Evolutionary conservation across 2,888 invertebrate species (phyloP).

Genomic region (Tachystola acroxantha): DNA sequence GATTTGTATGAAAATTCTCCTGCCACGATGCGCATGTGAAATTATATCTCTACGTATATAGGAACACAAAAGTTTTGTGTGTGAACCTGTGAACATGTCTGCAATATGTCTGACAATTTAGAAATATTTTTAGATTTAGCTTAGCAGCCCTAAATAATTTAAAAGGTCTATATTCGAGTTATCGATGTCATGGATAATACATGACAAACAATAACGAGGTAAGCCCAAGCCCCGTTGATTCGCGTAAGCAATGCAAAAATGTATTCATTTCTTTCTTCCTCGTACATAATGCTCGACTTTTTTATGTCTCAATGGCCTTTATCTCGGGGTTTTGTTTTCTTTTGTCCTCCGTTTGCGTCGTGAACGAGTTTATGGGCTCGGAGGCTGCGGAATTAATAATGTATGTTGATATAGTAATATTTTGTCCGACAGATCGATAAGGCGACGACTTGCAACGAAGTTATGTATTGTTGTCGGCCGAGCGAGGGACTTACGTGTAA

Average conservation of each 20-base stretch:
- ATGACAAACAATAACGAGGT: conserved; percentile 58
- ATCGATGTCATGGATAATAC: conserved; percentile 60
- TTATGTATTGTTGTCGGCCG: conserved; percentile 61
- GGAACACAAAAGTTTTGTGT: conserved; percentile 54
- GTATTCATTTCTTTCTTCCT: conserved; percentile 24
- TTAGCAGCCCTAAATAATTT: conserved; percentile 45
- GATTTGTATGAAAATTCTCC: conserved; percentile 25
- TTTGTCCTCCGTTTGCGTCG: conserved; percentile 66
- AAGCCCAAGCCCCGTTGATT: conserved; percentile 34
- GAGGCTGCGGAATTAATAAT: conserved; percentile 39
- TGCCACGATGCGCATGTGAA: conserved; percentile 42
- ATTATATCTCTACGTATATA: conserved; percentile 37
- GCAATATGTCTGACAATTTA: conserved; percentile 78
- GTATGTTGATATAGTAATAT: conserved; percentile 55
- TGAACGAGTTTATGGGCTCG: conserved; percentile 57
- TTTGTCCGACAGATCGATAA: conserved; percentile 74
- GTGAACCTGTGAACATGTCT: conserved; percentile 66
- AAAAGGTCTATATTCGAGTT: conserved; percentile 38
- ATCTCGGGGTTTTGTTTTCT: conserved; percentile 74
- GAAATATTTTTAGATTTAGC: conserved; percentile 75
- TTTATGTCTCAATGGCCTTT: conserved; percentile 77
- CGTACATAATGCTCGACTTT: conserved; percentile 58
- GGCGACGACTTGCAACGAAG: conserved; percentile 56
- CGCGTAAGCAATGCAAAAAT: conserved; percentile 28
- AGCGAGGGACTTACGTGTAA: conserved; percentile 53